Evolutionary conservation across 2,888 invertebrate species (phyloP), one percentile per base, ranked within the genome.

Genomic region (Apodemia zela): DNA sequence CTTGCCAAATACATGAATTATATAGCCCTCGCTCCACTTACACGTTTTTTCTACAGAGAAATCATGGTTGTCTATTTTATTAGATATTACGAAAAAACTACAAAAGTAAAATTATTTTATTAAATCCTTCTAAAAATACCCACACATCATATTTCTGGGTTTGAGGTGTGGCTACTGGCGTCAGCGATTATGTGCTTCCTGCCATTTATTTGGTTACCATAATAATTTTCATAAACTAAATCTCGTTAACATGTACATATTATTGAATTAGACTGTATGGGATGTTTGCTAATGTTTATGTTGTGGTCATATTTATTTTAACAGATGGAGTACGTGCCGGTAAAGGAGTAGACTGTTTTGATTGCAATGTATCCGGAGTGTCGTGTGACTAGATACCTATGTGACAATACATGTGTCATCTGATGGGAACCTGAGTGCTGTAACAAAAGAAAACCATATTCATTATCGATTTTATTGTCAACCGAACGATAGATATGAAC

Each of bases 351-450:
- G 73, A 73, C 72, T 65, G 82, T 83, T 80, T 79, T 75, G 80
- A 73, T 77, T 75, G 76, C 77, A 74, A 75, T 74, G 79, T 77
- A 75, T 81, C 81, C 82, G 79, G 79, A 58, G 59, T 71, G 66
- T 72, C 72, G 78, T 73, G 67, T 77, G 75, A 77, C 72, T 67
- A 66, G 65, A 35, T 51, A 64, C 59, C 49, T 72, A 57, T 57
- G 15, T 57, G 54, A 29, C 29, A 57, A 68, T 66, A 65, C 66
- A 68, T 71, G 73, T 73, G 77, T 77, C 78, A 76, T 78, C 73
- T 71, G 68, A 72, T 78, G 69, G 71, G 73, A 77, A 77, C 74
- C 72, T 68, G 76, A 77, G 69, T 66, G 65, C 57, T 61, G 58
- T 65, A 66, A 65, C 63, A 59, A 65, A 59, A 62, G 61, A 63